phyloP scores from a whole-genome alignment of 2,888 invertebrate genomes.

The Sycophila texana region DNA sequence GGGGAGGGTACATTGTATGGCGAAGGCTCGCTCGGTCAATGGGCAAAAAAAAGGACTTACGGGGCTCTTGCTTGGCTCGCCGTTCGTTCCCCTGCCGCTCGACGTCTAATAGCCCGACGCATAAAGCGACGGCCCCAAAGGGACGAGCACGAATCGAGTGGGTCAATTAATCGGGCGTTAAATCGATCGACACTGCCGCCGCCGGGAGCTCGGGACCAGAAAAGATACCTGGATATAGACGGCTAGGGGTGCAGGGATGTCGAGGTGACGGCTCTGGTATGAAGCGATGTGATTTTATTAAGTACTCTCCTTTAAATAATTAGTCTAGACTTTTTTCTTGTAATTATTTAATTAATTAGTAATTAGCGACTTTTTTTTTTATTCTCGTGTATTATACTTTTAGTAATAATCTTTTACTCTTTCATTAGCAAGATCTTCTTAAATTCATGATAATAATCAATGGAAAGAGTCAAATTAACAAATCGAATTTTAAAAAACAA shows the following conservation, averaged over 20 bases:
- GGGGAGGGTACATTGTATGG: too few relatives aligned
- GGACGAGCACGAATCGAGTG: slow-evolving; percentile 45
- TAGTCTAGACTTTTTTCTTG: too few relatives aligned
- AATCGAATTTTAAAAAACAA: too few relatives aligned
- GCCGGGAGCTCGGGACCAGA: background rate
- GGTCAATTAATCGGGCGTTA: slow-evolving; percentile 58
- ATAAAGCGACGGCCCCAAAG: slow-evolving; percentile 9
- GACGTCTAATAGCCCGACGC: slow-evolving; percentile 31
- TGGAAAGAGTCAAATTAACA: too few relatives aligned
- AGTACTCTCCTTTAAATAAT: too few relatives aligned
- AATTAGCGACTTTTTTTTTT: too few relatives aligned
- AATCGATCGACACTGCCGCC: slow-evolving; percentile 57
- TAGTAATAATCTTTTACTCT: too few relatives aligned
- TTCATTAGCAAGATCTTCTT: too few relatives aligned
- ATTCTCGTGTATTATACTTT: too few relatives aligned
- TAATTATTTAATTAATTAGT: too few relatives aligned
- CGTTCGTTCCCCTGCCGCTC: background rate
- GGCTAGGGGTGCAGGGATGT: background rate
- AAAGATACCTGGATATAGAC: background rate
- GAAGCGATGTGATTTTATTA: too few relatives aligned
- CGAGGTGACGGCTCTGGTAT: background rate
- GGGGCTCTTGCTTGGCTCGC: slow-evolving; percentile 1
- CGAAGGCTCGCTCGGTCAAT: slow-evolving; percentile 27
- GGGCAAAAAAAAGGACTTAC: slow-evolving; percentile 45
- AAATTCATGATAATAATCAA: too few relatives aligned